Evolutionary conservation across 2,888 invertebrate genomes (phyloP).

Genomic region (Tachina fera): DNA sequence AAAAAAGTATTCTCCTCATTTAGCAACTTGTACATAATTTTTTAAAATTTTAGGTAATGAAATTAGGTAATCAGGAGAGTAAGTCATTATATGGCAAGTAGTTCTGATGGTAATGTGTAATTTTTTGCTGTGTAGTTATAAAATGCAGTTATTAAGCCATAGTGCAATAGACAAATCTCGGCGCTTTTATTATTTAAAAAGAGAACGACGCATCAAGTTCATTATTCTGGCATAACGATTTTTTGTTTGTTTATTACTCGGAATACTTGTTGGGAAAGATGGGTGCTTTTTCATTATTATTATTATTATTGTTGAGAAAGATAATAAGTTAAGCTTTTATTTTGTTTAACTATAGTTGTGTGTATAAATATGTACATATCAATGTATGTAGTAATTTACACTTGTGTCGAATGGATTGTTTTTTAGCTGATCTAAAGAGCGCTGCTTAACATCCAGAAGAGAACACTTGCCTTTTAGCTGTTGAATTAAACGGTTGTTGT

Average conservation of each 20-base stretch:
- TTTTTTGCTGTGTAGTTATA: no score
- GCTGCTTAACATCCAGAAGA: constrained; percentile 45
- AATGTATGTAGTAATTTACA: background rate
- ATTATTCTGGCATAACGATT: constrained; percentile 20
- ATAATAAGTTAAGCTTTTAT: constrained; percentile 42
- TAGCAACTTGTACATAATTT: no score
- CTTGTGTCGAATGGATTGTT: constrained; percentile 51
- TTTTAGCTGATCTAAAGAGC: constrained; percentile 63
- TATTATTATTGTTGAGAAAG: constrained; percentile 10
- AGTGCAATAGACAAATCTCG: no score
- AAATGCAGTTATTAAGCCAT: no score
- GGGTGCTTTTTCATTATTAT: constrained; percentile 62
- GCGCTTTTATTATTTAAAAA: background rate
- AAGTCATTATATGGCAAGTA: no score
- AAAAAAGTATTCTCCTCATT: no score
- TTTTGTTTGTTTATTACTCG: background rate
- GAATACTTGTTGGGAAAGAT: background rate
- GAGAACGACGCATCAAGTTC: background rate
- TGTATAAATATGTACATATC: background rate
- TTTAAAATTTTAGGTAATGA: no score
- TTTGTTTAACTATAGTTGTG: constrained; percentile 41
- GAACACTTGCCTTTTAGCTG: constrained; percentile 70
- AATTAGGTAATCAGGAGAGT: no score
- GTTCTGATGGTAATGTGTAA: no score
- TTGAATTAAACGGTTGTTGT: constrained; percentile 66